phyloP scores from a whole-genome alignment of 2,888 invertebrate species.

The Spialia ferax region DNA sequence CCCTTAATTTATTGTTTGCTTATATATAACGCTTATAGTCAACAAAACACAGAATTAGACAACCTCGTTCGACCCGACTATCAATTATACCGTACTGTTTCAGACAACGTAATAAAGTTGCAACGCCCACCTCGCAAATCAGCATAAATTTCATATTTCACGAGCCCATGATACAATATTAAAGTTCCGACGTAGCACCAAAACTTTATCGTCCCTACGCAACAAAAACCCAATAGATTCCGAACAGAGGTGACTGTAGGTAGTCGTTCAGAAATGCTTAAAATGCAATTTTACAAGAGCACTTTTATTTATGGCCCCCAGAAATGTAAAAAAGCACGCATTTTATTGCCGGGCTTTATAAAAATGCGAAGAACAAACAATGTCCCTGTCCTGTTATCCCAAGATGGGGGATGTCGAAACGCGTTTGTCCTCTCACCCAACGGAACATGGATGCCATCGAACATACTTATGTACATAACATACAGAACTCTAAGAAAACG shows the following conservation, averaged over 20 bases:
- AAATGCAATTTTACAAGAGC: conserved; percentile 83
- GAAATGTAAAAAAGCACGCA: conserved; percentile 82
- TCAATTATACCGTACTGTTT: conserved; percentile 38
- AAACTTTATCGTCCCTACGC: conserved; percentile 60
- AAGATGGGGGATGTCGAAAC: conserved; percentile 73
- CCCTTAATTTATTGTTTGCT: conserved; percentile 72
- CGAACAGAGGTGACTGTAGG: conserved; percentile 71
- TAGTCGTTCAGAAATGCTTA: conserved; percentile 80
- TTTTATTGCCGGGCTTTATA: conserved; percentile 83
- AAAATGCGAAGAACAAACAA: conserved; percentile 84
- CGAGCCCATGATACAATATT: conserved; percentile 36
- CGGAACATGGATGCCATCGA: conserved; percentile 57
- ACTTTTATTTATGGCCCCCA: conserved; percentile 82
- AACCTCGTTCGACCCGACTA: conserved; percentile 52
- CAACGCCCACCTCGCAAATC: conserved; percentile 36
- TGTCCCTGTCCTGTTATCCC: conserved; percentile 73
- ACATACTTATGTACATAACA: too few species aligned
- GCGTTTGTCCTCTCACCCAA: conserved; percentile 68
- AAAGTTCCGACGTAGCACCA: conserved; percentile 61
- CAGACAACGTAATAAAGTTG: conserved; percentile 34
- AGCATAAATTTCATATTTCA: conserved; percentile 40
- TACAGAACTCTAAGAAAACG: conserved; percentile 56
- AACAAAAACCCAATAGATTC: conserved; percentile 59
- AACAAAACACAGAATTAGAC: conserved; percentile 50
- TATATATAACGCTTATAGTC: conserved; percentile 57